These are phyloP conservation scores for Megaustenia siamemsis DNA, from an alignment of 2,888 invertebrate genomes.

Conservation along the genomic window DNA sequence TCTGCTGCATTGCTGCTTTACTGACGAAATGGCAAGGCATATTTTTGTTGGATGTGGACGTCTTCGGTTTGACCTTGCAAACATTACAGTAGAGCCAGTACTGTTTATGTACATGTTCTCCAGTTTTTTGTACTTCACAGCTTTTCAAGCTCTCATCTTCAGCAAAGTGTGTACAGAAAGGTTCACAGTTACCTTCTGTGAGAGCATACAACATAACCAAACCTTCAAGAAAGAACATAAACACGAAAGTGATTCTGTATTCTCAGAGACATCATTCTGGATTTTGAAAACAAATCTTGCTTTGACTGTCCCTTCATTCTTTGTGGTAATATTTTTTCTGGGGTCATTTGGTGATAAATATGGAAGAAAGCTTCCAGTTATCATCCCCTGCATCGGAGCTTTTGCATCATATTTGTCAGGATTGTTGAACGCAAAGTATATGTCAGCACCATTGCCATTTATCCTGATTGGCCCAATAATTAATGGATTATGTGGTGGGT, in stretches of 20 bases:
- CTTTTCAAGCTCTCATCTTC: conserved; percentile 80
- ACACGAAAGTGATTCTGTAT: conserved; percentile 70
- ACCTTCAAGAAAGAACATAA: conserved; percentile 58
- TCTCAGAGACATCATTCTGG: conserved; percentile 77
- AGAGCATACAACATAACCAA: conserved; percentile 63
- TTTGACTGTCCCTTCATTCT: conserved; percentile 76
- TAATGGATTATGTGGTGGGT: conserved; percentile 80
- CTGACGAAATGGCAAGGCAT: conserved; percentile 33
- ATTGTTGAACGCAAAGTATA: conserved; percentile 74
- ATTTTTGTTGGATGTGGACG: conserved; percentile 49
- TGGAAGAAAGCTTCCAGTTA: conserved; percentile 80
- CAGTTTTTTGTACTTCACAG: conserved; percentile 81
- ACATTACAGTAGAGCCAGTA: conserved; percentile 90
- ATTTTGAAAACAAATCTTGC: conserved; percentile 76
- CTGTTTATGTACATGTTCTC: conserved; percentile 94
- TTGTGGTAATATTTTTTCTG: conserved; percentile 74
- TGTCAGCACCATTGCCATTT: conserved; percentile 64
- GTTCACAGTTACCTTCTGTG: conserved; percentile 63
- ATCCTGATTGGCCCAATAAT: conserved; percentile 79
- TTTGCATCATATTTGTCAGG: conserved; percentile 65
- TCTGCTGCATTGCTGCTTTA: neutral
- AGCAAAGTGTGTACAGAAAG: conserved; percentile 77
- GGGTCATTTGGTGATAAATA: conserved; percentile 80
- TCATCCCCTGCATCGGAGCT: conserved; percentile 80
- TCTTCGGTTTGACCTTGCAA: conserved; percentile 49